Evolutionary conservation across 2,888 invertebrate genomes (phyloP), one percentile per base, ranked within the genome.

Genomic region (Agrenia bidenticulata): DNA sequence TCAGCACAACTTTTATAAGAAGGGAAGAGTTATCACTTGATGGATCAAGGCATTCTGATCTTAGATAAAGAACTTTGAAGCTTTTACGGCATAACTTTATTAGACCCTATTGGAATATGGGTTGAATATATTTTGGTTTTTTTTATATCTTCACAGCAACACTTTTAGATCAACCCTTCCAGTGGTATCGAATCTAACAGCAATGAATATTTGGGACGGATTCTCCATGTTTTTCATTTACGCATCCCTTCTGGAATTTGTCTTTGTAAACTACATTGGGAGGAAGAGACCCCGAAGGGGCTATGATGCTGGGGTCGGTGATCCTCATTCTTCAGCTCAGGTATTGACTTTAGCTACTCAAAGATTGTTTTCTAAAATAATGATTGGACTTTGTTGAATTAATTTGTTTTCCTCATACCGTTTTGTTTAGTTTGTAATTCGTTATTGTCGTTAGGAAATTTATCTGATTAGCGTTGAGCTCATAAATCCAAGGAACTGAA

Each of bases 171-270:
- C 79, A 77, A 94, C 93, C 59, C 84, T 94, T 79, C 94, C 94
- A 23, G 94, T 94, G 77, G 94, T 94, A 71, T 94, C 94, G 61
- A 94, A 94, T 82, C 82, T 94, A 78, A 93, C 93, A 62, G 94
- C 94, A 51, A 94, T 94, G 94, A 94, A 94, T 83, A 92, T 94
- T 59, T 94, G 94, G 94, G 94, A 94, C 81, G 94, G 94, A 67
- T 94, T 94, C 73, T 94, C 94, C 81, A 94, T 94, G 94, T 94
- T 93, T 82, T 94, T 94, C 85, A 94, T 94, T 81, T 94, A 94
- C 83, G 94, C 94, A 67, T 93, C 93, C 60, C 85, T 94, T 66
- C 85, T 94, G 77, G 94, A 94, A 82, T 94, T 94, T 81, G 94
- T 94, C 61, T 92, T 93, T 82, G 94, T 94, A 79, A 94, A 94